These are phyloP conservation scores for Heliconius hermathena DNA, from an alignment of 1,140 invertebrate species.

Conservation along the genomic window DNA sequence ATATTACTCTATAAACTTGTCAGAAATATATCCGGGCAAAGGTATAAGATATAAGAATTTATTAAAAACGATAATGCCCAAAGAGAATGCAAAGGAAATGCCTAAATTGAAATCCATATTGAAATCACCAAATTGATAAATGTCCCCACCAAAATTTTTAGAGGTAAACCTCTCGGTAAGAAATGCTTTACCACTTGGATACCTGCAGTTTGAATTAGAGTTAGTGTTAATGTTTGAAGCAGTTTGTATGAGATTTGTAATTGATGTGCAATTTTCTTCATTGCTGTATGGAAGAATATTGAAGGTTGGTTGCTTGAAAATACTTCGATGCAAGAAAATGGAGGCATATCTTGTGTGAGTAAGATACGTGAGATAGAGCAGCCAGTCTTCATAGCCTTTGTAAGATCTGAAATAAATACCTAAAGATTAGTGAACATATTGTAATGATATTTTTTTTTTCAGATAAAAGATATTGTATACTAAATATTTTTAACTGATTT, in stretches of 20 bases:
- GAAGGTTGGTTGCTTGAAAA: conserved; percentile 83
- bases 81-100: conserved; percentile 91
- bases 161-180: conserved; percentile 88
- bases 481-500: too few species aligned
- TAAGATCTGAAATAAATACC: conserved; percentile 81
- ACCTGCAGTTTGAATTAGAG: conserved; percentile 84
- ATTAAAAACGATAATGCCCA: conserved; percentile 91
- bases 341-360: conserved; percentile 90
- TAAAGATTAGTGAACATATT: not conserved
- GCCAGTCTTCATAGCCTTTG: conserved; percentile 89
- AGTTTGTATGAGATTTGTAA: conserved; percentile 79
- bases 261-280: conserved; percentile 81
- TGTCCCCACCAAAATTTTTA: conserved; percentile 82
- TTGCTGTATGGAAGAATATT: conserved; percentile 78
- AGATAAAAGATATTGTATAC: too few species aligned
- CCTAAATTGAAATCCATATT: conserved; percentile 89
- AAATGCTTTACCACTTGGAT: conserved; percentile 87
- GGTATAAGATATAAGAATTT: conserved; percentile 93
- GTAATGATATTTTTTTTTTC: not conserved
- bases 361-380: conserved; percentile 90
- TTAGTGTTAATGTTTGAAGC: conserved; percentile 75
- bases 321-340: conserved; percentile 86
- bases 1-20: conserved; percentile 90
- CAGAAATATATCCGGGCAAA: conserved; percentile 91
- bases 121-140: conserved; percentile 84